Percentiles rank a stretch among this genome's conserved stretches.
These are phyloP conservation scores for Nothoprocta perdicaria DNA, from an alignment of 2,113 vertebrate species.

Conservation along the genomic window DNA sequence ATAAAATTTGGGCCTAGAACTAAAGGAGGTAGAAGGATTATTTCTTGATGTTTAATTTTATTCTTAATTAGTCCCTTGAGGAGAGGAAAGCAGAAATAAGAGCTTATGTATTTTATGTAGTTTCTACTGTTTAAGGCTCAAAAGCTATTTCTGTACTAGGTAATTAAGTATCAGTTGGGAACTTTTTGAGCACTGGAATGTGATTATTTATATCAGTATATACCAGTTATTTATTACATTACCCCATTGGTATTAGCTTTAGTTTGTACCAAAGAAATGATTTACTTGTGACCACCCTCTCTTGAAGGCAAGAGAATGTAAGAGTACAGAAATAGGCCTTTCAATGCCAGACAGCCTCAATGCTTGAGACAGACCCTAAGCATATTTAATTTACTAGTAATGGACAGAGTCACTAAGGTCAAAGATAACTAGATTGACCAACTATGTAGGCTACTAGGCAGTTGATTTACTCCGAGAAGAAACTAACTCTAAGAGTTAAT, in stretches of 20 bases:
- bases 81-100: background rate
- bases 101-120: background rate
- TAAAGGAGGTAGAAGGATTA: background rate
- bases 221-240: background rate
- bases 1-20: background rate
- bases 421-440: background rate
- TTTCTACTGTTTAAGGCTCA: background rate
- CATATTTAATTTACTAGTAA: background rate
- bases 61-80: background rate
- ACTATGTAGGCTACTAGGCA: background rate
- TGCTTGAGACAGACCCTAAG: background rate
- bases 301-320: background rate
- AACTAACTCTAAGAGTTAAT: background rate
- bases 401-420: background rate
- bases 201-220: background rate
- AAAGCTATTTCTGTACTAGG: background rate
- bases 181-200: background rate
- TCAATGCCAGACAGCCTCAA: background rate
- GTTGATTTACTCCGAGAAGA: background rate
- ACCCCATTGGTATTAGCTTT: background rate
- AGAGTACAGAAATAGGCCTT: background rate
- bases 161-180: background rate
- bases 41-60: background rate
- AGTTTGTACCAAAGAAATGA: accelerated
- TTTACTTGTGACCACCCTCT: background rate